phyloP scores from a whole-genome alignment of 2,888 invertebrate genomes.

The Amiota minor region DNA sequence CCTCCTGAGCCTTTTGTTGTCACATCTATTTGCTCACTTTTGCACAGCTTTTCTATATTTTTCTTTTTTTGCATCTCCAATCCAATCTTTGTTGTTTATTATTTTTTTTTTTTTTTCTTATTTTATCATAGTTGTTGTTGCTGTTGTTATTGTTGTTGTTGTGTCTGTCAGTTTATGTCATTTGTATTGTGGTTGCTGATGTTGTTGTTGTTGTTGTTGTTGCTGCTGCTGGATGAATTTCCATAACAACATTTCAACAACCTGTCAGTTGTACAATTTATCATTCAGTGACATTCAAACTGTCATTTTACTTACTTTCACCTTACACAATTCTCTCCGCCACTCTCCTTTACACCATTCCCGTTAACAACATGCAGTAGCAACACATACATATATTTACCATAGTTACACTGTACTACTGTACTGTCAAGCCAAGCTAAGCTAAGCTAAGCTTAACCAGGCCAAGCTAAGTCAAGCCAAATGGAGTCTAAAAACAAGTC shows the following conservation, averaged over 20 bases:
- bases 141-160: too few relatives aligned
- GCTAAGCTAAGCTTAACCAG: background rate
- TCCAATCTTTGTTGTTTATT: too few relatives aligned
- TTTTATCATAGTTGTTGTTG: too few relatives aligned
- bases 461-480: background rate
- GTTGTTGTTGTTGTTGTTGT: slow-evolving; percentile 5
- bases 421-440: background rate
- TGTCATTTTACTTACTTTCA: slow-evolving; percentile 30
- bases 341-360: background rate
- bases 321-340: background rate
- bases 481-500: background rate
- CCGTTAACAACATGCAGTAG: background rate
- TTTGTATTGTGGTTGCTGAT: background rate
- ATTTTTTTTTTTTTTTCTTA: background rate
- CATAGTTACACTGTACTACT: background rate
- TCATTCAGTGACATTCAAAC: slow-evolving; percentile 36
- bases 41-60: slow-evolving; percentile 1
- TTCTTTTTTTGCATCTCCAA: too few relatives aligned
- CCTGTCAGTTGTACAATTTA: slow-evolving; percentile 31
- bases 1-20: background rate
- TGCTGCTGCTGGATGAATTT: slow-evolving; percentile 12
- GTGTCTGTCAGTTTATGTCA: background rate
- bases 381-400: too few relatives aligned
- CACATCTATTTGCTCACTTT: slow-evolving; percentile 17
- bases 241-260: slow-evolving; percentile 31